A percentile compares a stretch with the other conserved stretches of the same genome.
These are phyloP conservation scores for Paragorgia papillata DNA, from an alignment of 92 coral and sea anemone species.

Conservation along the genomic window DNA sequence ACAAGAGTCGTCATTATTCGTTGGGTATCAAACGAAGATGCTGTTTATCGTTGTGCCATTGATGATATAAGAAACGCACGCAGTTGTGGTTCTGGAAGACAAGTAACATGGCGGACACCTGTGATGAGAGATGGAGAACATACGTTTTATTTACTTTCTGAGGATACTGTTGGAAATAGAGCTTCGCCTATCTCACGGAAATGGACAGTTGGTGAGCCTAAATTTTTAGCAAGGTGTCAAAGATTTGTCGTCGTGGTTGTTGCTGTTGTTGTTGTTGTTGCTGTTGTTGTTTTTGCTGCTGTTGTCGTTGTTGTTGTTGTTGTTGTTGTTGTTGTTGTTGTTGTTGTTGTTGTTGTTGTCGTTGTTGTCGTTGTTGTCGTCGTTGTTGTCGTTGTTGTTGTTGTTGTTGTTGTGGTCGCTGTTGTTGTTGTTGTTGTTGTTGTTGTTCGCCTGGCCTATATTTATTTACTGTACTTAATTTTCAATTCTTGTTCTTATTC, in stretches of 20 bases:
- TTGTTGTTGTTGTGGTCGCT: no score
- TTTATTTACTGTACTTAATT: no score
- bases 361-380: no score
- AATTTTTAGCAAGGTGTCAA: not conserved
- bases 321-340: no score
- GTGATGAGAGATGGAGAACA: conserved; percentile 19
- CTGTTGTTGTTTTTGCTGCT: no score
- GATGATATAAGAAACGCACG: not conserved
- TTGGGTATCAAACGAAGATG: conserved; percentile 22
- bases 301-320: no score
- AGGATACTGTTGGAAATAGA: conserved; percentile 23
- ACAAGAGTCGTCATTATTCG: not conserved
- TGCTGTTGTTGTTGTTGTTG: no score
- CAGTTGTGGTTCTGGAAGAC: conserved; percentile 1
- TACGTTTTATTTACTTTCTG: conserved; percentile 15
- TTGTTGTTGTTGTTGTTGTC: no score
- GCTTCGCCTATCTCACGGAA: not conserved
- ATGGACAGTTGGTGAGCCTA: conserved; percentile 19
- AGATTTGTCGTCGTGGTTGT: no score
- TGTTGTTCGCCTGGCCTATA: no score
- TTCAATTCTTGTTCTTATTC: not conserved
- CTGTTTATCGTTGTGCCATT: conserved; percentile 19
- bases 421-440: not conserved
- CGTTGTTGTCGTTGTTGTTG: no score
- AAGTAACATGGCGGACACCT: conserved; percentile 15